Evolutionary conservation across 2,888 invertebrate genomes (phyloP).

Genomic region (Scaptomyza tumidula): DNA sequence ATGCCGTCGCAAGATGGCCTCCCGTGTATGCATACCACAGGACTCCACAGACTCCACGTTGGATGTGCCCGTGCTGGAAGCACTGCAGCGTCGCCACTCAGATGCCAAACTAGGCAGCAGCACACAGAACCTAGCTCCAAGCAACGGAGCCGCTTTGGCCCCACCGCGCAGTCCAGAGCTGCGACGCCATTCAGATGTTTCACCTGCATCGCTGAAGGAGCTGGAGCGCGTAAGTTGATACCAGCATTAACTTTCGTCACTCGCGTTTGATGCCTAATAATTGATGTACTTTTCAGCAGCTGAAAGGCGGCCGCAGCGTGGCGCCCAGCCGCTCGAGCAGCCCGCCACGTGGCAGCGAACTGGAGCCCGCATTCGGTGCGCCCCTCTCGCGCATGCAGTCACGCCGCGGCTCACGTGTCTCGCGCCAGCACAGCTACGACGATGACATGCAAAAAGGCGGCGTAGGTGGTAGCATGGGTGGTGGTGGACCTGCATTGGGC

Average conservation of each 20-base stretch:
- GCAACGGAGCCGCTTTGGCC: conserved; percentile 88
- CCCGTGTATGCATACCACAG: conserved; percentile 90
- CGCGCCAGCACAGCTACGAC: conserved; percentile 93
- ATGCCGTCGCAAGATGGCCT: conserved; percentile 92
- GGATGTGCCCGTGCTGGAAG: conserved; percentile 92
- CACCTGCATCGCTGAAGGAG: conserved; percentile 93
- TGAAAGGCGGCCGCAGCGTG: conserved; percentile 88
- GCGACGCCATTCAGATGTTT: conserved; percentile 93
- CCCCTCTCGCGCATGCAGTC: conserved; percentile 84
- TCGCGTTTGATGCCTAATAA: conserved; percentile 2
- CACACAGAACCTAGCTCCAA: conserved; percentile 84
- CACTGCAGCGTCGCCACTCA: conserved; percentile 92
- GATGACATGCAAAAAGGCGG: conserved; percentile 88
- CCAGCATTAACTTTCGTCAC: not conserved
- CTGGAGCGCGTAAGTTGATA: conserved; percentile 90
- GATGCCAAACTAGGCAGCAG: conserved; percentile 89
- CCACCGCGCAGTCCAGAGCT: conserved; percentile 93
- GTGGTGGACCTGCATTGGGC: conserved; percentile 63
- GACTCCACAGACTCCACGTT: conserved; percentile 93
- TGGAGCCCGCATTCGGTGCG: conserved; percentile 80
- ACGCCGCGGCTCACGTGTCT: conserved; percentile 87
- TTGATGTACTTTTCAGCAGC: conserved; percentile 84
- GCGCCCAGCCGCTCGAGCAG: conserved; percentile 87
- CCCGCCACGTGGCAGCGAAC: conserved; percentile 85
- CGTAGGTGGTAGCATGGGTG: conserved; percentile 69